These are phyloP conservation scores for Sminthurides aquaticus DNA, from an alignment of 2,888 invertebrate species.

Conservation along the genomic window DNA sequence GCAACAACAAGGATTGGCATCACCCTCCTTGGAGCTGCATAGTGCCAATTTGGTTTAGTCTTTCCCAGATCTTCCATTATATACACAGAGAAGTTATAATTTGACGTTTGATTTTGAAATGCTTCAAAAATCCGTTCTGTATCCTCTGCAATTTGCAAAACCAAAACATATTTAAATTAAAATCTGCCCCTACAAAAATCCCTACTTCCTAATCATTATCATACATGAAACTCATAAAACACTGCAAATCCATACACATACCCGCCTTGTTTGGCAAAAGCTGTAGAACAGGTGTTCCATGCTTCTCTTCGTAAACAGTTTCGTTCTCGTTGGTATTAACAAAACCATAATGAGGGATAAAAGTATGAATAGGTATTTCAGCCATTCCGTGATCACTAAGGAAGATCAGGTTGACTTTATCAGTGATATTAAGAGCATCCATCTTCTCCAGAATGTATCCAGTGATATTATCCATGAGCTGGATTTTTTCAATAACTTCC, in stretches of 20 bases:
- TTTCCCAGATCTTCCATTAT: constrained; percentile 55
- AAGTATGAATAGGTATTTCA: constrained; percentile 51
- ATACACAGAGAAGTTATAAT: constrained; percentile 49
- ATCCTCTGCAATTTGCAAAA: background rate
- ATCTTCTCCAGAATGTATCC: constrained; percentile 54
- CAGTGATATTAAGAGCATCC: constrained; percentile 49
- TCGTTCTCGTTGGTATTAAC: constrained; percentile 45
- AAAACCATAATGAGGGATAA: constrained; percentile 54
- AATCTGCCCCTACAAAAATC: background rate
- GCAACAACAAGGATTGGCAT: constrained; percentile 59
- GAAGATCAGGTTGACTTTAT: constrained; percentile 58
- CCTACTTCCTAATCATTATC: too few species aligned
- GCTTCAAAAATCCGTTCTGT: constrained; percentile 44
- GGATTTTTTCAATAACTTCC: constrained; percentile 45
- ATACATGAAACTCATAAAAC: too few species aligned
- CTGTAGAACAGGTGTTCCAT: constrained; percentile 55
- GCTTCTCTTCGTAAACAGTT: constrained; percentile 50
- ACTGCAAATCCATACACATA: too few species aligned
- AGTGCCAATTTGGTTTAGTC: constrained; percentile 52
- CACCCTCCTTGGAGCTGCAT: constrained; percentile 54
- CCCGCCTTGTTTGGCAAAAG: constrained; percentile 56
- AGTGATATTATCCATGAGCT: constrained; percentile 49
- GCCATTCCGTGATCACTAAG: constrained; percentile 70
- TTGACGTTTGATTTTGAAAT: constrained; percentile 48
- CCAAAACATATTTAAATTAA: constrained; percentile 1